These are phyloP conservation scores for Pedicia rivosa DNA, from an alignment of 2,888 invertebrate species.

Conservation along the genomic window DNA sequence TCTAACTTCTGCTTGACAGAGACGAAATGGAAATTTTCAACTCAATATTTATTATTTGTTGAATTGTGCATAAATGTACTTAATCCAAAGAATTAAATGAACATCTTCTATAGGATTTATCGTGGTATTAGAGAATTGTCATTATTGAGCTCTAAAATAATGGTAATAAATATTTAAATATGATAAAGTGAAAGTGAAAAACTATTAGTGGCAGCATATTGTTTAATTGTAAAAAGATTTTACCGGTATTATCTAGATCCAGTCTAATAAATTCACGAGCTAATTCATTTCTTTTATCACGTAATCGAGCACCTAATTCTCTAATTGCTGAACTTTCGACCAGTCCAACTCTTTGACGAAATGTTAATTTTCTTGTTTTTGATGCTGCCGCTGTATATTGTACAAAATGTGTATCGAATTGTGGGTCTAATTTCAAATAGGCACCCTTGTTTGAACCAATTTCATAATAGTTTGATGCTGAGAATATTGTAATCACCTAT, in stretches of 20 bases:
- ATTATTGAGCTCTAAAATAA: too few species aligned
- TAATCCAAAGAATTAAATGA: too few species aligned
- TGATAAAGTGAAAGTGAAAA: too few species aligned
- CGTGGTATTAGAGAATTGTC: too few species aligned
- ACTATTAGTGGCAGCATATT: too few species aligned
- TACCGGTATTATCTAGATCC: slow-evolving; percentile 58
- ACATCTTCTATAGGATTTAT: too few species aligned
- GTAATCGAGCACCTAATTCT: slow-evolving; percentile 64
- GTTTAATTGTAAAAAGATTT: too few species aligned
- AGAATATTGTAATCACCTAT: slow-evolving; percentile 85
- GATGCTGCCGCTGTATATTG: slow-evolving; percentile 71
- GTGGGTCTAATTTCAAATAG: slow-evolving; percentile 66
- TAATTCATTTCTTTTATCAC: slow-evolving; percentile 50
- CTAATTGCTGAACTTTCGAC: slow-evolving; percentile 77
- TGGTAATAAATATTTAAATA: too few species aligned
- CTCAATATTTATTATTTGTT: too few species aligned
- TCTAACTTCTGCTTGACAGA: too few species aligned
- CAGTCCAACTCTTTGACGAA: slow-evolving; percentile 62
- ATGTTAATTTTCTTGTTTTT: slow-evolving; percentile 53
- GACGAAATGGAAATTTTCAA: too few species aligned
- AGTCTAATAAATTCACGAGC: slow-evolving; percentile 54
- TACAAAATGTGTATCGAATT: slow-evolving; percentile 69
- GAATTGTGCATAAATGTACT: too few species aligned
- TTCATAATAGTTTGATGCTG: slow-evolving; percentile 95
- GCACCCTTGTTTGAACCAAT: slow-evolving; percentile 87